Evolutionary conservation across 2,888 invertebrate species (phyloP).

Genomic region (Nephrotoma appendiculata): DNA sequence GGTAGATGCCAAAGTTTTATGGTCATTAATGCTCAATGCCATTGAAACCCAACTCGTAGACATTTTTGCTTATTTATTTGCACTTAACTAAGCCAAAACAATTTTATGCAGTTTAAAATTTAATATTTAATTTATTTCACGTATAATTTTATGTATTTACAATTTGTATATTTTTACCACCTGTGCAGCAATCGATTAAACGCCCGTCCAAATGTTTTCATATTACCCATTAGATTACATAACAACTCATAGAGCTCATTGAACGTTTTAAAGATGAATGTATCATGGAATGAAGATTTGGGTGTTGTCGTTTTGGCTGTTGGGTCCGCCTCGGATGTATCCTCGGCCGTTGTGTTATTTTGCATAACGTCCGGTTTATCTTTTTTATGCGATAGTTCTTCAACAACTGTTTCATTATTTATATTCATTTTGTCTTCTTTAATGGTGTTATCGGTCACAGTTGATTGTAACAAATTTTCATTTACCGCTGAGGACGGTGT

Average conservation of each 20-base stretch:
- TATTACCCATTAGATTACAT: neutral
- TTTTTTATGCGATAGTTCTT: too few relatives aligned
- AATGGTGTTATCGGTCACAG: too few relatives aligned
- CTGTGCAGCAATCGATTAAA: neutral
- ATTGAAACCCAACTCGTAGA: neutral
- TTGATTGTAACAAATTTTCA: too few relatives aligned
- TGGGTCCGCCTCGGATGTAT: neutral
- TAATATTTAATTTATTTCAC: neutral
- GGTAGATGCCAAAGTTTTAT: neutral
- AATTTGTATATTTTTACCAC: neutral
- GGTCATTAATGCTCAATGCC: neutral
- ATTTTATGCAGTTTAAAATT: neutral
- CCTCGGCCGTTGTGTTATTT: too few relatives aligned
- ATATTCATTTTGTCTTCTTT: too few relatives aligned
- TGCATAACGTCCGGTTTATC: too few relatives aligned
- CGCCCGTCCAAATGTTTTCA: neutral
- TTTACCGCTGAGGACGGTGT: too few relatives aligned
- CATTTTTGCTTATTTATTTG: neutral
- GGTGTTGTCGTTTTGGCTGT: neutral
- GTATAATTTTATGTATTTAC: neutral
- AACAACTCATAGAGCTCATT: neutral
- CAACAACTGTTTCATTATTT: too few relatives aligned
- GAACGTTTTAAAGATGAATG: neutral
- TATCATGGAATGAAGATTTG: neutral
- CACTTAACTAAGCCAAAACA: neutral